A percentile compares a stretch with the other conserved stretches of the same genome.
These are phyloP conservation scores for Chelmon rostratus DNA, from an alignment of 2,797 vertebrate genomes.

Conservation along the genomic window DNA sequence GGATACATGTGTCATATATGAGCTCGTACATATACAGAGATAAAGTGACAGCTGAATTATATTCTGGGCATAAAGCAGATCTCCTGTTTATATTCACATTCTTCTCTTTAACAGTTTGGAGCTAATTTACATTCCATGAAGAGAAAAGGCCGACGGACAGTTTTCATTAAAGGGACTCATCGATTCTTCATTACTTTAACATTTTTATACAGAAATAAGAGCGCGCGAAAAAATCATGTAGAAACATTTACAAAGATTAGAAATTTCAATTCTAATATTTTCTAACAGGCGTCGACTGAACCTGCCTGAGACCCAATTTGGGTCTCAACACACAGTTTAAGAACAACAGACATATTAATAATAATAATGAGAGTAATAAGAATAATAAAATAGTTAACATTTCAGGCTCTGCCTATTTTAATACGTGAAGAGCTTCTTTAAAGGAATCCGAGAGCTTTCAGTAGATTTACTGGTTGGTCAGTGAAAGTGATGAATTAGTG, in stretches of 20 bases:
- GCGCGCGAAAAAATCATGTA: background rate
- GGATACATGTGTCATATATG: slow-evolving; percentile 68
- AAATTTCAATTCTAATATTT: slow-evolving; percentile 10
- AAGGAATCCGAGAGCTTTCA: slow-evolving; percentile 7
- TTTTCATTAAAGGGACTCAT: background rate
- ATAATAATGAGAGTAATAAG: slow-evolving; percentile 2
- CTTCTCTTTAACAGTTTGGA: slow-evolving; percentile 16
- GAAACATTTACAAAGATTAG: slow-evolving; percentile 16
- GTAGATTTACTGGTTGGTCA: background rate
- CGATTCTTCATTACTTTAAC: background rate
- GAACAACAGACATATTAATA: slow-evolving; percentile 7
- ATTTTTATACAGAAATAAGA: slow-evolving; percentile 40
- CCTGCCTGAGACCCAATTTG: slow-evolving; percentile 11
- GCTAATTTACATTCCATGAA: slow-evolving; percentile 66
- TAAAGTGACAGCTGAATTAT: slow-evolving; percentile 83
- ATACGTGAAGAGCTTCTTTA: slow-evolving; percentile 16
- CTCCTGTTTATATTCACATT: slow-evolving; percentile 73
- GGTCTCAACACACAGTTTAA: background rate
- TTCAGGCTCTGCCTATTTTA: slow-evolving; percentile 8
- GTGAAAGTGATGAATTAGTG: background rate
- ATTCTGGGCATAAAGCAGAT: slow-evolving; percentile 73
- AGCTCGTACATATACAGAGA: slow-evolving; percentile 69
- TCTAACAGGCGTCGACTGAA: background rate
- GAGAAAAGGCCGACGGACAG: background rate
- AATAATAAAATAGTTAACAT: slow-evolving; percentile 2